These are phyloP conservation scores for Drosophila rhopaloa DNA, from an alignment of 1,140 invertebrate species.

Conservation along the genomic window DNA sequence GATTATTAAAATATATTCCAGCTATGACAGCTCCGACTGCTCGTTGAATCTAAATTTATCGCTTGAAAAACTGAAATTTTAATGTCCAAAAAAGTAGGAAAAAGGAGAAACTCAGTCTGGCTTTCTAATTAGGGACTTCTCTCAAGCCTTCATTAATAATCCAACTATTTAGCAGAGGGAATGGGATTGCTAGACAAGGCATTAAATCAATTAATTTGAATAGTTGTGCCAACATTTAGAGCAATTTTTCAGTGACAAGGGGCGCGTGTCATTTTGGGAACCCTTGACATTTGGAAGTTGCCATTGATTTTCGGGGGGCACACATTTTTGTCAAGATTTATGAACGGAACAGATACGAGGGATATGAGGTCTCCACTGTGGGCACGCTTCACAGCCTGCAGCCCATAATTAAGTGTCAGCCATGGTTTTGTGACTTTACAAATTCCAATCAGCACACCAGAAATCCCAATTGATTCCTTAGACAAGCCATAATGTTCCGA, in stretches of 20 bases:
- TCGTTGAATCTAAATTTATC: constrained; percentile 49
- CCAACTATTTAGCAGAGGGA: constrained; percentile 15
- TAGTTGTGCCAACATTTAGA: constrained; percentile 77
- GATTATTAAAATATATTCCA: constrained; percentile 76
- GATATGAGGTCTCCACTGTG: neutral
- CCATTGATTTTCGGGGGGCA: constrained; percentile 13
- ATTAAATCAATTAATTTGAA: constrained; percentile 82
- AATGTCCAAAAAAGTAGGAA: constrained; percentile 22
- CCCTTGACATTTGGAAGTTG: constrained; percentile 37
- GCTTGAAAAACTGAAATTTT: constrained; percentile 64
- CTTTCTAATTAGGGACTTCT: constrained; percentile 73
- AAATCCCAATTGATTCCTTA: constrained; percentile 46
- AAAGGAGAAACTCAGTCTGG: constrained; percentile 3
- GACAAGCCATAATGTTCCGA: constrained; percentile 45
- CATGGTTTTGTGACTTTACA: constrained; percentile 77
- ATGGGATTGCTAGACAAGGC: constrained; percentile 21
- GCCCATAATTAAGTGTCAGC: constrained; percentile 77
- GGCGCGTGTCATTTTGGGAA: constrained; percentile 26
- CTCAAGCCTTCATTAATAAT: constrained; percentile 77
- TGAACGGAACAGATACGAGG: constrained; percentile 18
- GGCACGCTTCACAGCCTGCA: constrained; percentile 69
- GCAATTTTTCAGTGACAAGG: constrained; percentile 72
- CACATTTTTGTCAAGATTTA: constrained; percentile 60
- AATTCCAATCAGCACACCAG: constrained; percentile 68
- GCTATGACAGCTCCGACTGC: neutral